Base-by-base conservation (phyloP, 2,888 invertebrate species). In the Eristalis intricaria region DNA sequence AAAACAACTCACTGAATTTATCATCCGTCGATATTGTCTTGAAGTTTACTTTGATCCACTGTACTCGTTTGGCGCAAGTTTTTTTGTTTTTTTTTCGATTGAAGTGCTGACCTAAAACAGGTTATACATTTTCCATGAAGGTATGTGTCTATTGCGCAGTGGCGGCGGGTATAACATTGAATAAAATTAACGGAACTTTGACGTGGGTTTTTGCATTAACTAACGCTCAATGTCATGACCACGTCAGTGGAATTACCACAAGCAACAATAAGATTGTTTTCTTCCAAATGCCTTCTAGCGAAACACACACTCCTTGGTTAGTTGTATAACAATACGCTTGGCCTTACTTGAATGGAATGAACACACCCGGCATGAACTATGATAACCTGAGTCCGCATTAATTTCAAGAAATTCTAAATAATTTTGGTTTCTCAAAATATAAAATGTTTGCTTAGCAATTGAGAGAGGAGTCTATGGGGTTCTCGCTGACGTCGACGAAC, bases 121-220 rank as follows among this genome's bases (percentile, higher is more conserved):
- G 43, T 68, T 68, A 43, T 15, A n/a, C 11, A 40, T 26, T 43
- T 66, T 50, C 29, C 19, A 8, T 50, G 50, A 50, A 50, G 68
- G 29, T 29, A 19, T 66, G 29, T 56, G 22, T 56, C 32, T 65
- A 40, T 56, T 75, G 58, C 40, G 26, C 40, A 58, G 13, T 22
- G 29, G 23, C n/a, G 32, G 13, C 29, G 19, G 19, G 4, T 15
- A 40, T 56, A 65, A 38, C 56, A 58, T 64, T 32, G 29, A 65
- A 50, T 56, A 65, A 65, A 38, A 58, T 22, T 66, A 74, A 74
- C 75, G 75, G 58, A 65, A 65, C 38, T 65, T 26, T 65, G 74
- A 38, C n/a, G 65, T 58, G 56, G 7, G 60, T 29, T 26, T 60
- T 10, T 23, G 60, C 26, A 60, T 26, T 60, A 26, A 23, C 23